A percentile compares a stretch with the other conserved stretches of the same genome.
Conservation (phyloP, 2,113 vertebrate genomes). For the Cottus gobio region DNA sequence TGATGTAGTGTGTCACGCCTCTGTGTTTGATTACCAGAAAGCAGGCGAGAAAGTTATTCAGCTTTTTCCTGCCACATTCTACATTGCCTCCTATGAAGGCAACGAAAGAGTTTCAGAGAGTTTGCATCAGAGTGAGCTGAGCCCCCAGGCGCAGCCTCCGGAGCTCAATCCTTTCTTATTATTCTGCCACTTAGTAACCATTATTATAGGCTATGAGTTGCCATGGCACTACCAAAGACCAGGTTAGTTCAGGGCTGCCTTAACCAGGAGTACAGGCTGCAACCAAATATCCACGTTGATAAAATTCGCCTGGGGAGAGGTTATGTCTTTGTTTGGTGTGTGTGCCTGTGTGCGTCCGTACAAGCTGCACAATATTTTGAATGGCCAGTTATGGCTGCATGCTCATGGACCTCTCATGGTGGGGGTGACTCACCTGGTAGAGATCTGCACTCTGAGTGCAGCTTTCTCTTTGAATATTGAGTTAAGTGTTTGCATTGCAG, state of each 20-base stretch:
- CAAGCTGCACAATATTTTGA: neutral
- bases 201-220: slow-evolving; percentile 49
- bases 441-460: neutral
- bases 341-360: neutral
- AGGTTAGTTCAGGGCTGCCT: slow-evolving; percentile 15
- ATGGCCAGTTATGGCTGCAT: neutral
- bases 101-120: slow-evolving; percentile 64
- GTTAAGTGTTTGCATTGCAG: slow-evolving; percentile 5
- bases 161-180: slow-evolving; percentile 61
- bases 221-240: slow-evolving; percentile 48
- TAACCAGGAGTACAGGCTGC: neutral
- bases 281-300: slow-evolving; percentile 36
- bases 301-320: slow-evolving; percentile 8
- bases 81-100: slow-evolving; percentile 22
- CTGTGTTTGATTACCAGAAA: slow-evolving; percentile 56
- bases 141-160: slow-evolving; percentile 46
- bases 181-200: slow-evolving; percentile 55
- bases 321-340: neutral
- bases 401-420: neutral
- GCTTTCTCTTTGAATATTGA: slow-evolving; percentile 11
- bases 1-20: slow-evolving; percentile 5
- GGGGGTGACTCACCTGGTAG: neutral
- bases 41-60: slow-evolving; percentile 40
- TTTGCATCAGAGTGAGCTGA: slow-evolving; percentile 75
- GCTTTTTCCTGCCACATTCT: slow-evolving; percentile 19